phyloP scores from a whole-genome alignment of 2,113 vertebrate species.

The Ceuthmochares aereus region DNA sequence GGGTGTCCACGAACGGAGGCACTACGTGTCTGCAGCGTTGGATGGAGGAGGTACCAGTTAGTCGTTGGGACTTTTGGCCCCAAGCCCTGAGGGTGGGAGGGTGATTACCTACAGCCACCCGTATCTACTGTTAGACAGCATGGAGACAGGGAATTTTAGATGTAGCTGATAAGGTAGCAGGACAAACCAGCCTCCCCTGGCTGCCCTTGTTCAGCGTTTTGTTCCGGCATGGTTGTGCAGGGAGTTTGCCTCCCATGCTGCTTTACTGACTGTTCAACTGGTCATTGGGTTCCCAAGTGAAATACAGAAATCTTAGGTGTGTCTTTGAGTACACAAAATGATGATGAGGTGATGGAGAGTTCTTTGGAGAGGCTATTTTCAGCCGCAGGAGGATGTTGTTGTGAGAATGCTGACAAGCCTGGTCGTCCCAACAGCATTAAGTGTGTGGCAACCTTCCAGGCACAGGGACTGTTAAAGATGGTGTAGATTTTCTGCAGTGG shows the following conservation, averaged over 20 bases:
- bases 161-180: not conserved
- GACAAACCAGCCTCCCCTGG: rapidly evolving
- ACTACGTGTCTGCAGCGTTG: rapidly evolving
- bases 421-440: not conserved
- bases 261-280: not conserved
- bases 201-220: not conserved
- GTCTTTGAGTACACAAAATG: not conserved
- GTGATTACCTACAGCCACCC: rapidly evolving
- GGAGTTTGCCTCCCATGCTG: not conserved
- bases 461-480: not conserved
- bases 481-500: not conserved
- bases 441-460: not conserved
- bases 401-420: not conserved
- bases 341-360: not conserved
- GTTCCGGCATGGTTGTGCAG: rapidly evolving
- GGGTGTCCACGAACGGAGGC: not conserved
- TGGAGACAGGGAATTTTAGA: not conserved
- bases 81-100: not conserved
- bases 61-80: not conserved
- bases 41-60: not conserved
- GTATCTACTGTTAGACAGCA: rapidly evolving
- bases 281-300: not conserved
- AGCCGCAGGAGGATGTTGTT: not conserved
- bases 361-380: not conserved
- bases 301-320: not conserved